phyloP scores from a whole-genome alignment of 2,888 invertebrate species.

The Platerodrilus igneus region DNA sequence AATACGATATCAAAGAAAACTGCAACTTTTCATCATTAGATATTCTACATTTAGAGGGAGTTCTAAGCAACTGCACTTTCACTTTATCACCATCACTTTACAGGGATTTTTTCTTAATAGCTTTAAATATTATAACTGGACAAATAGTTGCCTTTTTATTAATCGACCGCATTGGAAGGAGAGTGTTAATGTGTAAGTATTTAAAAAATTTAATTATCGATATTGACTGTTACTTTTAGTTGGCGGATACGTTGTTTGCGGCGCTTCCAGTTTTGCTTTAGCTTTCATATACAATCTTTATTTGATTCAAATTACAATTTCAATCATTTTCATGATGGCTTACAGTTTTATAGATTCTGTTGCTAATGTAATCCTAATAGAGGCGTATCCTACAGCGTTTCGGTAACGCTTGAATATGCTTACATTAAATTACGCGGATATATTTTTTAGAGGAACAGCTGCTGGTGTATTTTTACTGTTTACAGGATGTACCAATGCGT shows the following conservation, averaged over 20 bases:
- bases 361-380: constrained; percentile 25
- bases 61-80: constrained; percentile 16
- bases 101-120: constrained; percentile 24
- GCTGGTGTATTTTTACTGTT: constrained; percentile 25
- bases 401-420: constrained; percentile 23
- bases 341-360: constrained; percentile 26
- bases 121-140: constrained; percentile 20
- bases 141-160: constrained; percentile 23
- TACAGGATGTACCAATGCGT: constrained; percentile 13
- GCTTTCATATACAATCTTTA: constrained; percentile 18
- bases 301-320: constrained; percentile 11
- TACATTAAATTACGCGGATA: constrained; percentile 2
- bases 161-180: constrained; percentile 27
- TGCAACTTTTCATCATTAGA: constrained; percentile 20
- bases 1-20: constrained; percentile 9
- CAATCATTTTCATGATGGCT: constrained; percentile 22
- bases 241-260: constrained; percentile 22
- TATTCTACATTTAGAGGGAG: constrained; percentile 23
- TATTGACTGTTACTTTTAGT: constrained; percentile 24
- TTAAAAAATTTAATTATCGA: constrained; percentile 10
- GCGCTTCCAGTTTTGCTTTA: constrained; percentile 19
- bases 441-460: constrained; percentile 27
- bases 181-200: constrained; percentile 24
- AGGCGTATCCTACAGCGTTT: constrained; percentile 30
- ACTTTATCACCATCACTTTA: constrained; percentile 15